Percentiles rank a stretch among this genome's conserved stretches.
phyloP scores from a whole-genome alignment of 2,888 invertebrate species.

The Limenitis arthemis region DNA sequence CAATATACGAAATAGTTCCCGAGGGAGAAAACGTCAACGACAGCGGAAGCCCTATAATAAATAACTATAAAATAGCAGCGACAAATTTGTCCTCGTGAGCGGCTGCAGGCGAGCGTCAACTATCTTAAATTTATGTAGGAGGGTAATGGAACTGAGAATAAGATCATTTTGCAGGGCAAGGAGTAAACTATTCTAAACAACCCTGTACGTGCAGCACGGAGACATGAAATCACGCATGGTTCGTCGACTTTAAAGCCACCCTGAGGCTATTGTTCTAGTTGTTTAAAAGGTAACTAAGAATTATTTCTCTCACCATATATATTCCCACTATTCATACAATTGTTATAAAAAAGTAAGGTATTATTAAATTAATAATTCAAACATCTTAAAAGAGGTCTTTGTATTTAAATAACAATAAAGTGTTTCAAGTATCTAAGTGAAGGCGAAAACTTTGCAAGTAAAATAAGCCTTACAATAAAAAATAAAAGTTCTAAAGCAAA shows the following conservation, averaged over 20 bases:
- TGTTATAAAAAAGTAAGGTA: too few species aligned
- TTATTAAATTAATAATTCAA: neutral
- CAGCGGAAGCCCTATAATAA: conserved; percentile 13
- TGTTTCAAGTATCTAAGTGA: conserved; percentile 17
- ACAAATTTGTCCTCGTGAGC: conserved; percentile 15
- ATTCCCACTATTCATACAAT: neutral
- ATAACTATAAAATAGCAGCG: conserved; percentile 14
- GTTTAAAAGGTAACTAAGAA: conserved; percentile 7
- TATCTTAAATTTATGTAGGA: conserved; percentile 17
- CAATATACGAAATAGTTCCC: conserved; percentile 10
- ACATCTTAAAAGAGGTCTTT: conserved; percentile 9
- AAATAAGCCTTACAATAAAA: conserved; percentile 20
- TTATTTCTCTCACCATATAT: conserved; percentile 1
- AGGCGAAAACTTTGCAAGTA: conserved; percentile 15
- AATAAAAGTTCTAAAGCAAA: conserved; percentile 2
- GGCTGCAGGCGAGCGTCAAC: conserved; percentile 11
- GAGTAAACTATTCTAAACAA: conserved; percentile 10
- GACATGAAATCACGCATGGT: conserved; percentile 10
- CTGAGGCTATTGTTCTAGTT: conserved; percentile 5
- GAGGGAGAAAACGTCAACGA: conserved; percentile 8
- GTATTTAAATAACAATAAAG: conserved; percentile 19
- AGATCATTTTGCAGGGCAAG: conserved; percentile 8
- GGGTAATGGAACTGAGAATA: conserved; percentile 13
- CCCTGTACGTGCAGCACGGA: conserved; percentile 8
- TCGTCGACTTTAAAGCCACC: conserved; percentile 7